Conservation (phyloP, 2,888 invertebrate genomes). For the Hemistola chrysoprasaria region DNA sequence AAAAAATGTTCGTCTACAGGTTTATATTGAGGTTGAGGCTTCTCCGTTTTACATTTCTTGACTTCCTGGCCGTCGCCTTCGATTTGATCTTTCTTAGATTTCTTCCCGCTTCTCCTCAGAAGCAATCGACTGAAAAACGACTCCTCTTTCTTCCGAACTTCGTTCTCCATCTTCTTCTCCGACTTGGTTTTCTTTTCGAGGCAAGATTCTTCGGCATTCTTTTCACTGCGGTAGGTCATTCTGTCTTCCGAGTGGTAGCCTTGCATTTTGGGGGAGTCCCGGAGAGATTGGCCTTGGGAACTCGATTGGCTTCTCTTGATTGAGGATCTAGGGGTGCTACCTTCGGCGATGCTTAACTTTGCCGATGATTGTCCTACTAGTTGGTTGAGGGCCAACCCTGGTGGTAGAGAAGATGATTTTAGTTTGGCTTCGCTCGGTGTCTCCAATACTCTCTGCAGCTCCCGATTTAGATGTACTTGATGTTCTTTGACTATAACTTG, state of each 20-base stretch:
- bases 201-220: slow-evolving; percentile 72
- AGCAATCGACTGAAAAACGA: slow-evolving; percentile 86
- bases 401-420: slow-evolving; percentile 85
- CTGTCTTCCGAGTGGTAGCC: slow-evolving; percentile 61
- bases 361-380: slow-evolving; percentile 73
- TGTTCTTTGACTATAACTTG: slow-evolving; percentile 67
- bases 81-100: slow-evolving; percentile 82
- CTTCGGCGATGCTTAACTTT: slow-evolving; percentile 77
- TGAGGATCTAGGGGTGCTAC: slow-evolving; percentile 67
- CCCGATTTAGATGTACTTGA: slow-evolving; percentile 61
- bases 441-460: slow-evolving; percentile 65
- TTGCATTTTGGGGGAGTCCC: slow-evolving; percentile 62
- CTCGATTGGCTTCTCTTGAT: slow-evolving; percentile 77
- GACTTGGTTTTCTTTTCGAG: slow-evolving; percentile 75
- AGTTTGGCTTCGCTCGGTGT: slow-evolving; percentile 78
- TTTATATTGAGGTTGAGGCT: slow-evolving; percentile 59
- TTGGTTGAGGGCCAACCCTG: slow-evolving; percentile 80
- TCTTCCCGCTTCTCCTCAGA: slow-evolving; percentile 87
- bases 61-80: slow-evolving; percentile 68
- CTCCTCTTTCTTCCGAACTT: slow-evolving; percentile 81
- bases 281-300: slow-evolving; percentile 68
- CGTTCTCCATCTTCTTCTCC: slow-evolving; percentile 73
- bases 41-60: slow-evolving; percentile 66
- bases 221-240: slow-evolving; percentile 58
- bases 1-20: slow-evolving; percentile 58